Evolutionary conservation across 2,888 invertebrate genomes (phyloP), one percentile per base, ranked within the genome.

Genomic region (Lycia hirtaria): DNA sequence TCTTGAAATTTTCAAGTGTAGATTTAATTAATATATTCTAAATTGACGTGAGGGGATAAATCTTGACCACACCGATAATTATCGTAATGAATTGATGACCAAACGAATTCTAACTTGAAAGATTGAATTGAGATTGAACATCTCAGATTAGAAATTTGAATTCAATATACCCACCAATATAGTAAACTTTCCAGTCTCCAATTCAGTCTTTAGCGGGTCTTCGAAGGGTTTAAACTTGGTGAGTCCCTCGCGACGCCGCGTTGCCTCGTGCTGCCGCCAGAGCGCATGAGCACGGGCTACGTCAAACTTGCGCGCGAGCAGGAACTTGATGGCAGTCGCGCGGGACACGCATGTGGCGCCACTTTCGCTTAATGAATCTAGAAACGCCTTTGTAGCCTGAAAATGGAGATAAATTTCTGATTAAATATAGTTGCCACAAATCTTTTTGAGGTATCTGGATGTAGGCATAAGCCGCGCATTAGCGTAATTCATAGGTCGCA

Each of bases 151-250:
- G 26, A 32, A 32, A 10, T 19, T 37, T 10, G 37, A 37, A 19
- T 38, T 38, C 3, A 38, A n/a, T 9, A n/a, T 37, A 86, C 94
- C 93, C 83, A 97, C 97, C 94, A 99, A 92, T 81, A 99, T 96
- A 68, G 98, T 98, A 88, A 99, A 98, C 93, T 99, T 99, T 70
- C 97, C 98, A 54, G 98, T 98, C 75, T 95, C 94, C 62, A 99
- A 89, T 92, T 99, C 99, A 30, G 95, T 95, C 76, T 95, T 94
- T 47, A 99, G 93, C 0, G 97, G 97, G 75, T 97, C 97, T 73
- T 94, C 93, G 68, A 94, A 93, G 2, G 98, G 96, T 85, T 98
- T 95, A 74, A 99, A 96, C 74, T 95, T 93, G 65, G 94, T 94
- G 63, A 99, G 94, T 48, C 97, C 97, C 90, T 99, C 98, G 64